Base-by-base conservation (phyloP, 2,113 vertebrate species). In the Acrocephalus kingi region DNA sequence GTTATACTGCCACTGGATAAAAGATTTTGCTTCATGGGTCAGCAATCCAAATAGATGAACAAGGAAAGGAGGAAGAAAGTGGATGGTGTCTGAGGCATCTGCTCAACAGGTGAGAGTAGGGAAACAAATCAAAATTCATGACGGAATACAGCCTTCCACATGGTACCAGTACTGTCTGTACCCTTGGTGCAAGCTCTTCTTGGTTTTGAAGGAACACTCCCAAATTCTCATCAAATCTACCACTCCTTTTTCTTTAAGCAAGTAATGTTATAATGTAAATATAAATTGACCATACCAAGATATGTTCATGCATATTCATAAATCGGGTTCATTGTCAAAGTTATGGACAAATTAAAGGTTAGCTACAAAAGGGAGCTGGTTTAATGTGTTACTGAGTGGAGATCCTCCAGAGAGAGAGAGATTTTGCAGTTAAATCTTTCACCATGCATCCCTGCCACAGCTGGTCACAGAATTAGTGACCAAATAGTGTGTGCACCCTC, bases 401-500 rank as follows among this genome's bases (percentile, higher is more conserved):
- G 23, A 69, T n/a, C 37, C 66, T 58, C 25, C 51, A 86, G 35
- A 55, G 23, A 46, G 35, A 28, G 35, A 28, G 25, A 78, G 18
- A 35, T 63, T 87, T 84, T 84, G 23, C 39, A 72, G 45, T 81
- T 55, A 35, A 13, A 22, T 67, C 41, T 84, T 68, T 83, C 27
- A 45, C 18, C 8, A 5, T 31, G 4, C 37, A 20, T 39, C 31
- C 30, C 7, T 64, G 7, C 37, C n/a, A n/a, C 46, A 56, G 43
- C 1, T 83, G 54, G 13, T 83, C 49, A 83, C 79, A 78, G 35
- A 79, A 56, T 48, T 15, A n/a, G 16, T 43, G 62, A 43, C 13
- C 0, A 0, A 59, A 43, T 21, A 43, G 7, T 33, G 7, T 51
- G 25, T 61, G 49, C 39, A 37, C 12, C 9, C 37, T 81, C 16